Evolutionary conservation across 2,888 invertebrate species (phyloP), one percentile per base, ranked within the genome.

Genomic region (Drosophila eohydei): DNA sequence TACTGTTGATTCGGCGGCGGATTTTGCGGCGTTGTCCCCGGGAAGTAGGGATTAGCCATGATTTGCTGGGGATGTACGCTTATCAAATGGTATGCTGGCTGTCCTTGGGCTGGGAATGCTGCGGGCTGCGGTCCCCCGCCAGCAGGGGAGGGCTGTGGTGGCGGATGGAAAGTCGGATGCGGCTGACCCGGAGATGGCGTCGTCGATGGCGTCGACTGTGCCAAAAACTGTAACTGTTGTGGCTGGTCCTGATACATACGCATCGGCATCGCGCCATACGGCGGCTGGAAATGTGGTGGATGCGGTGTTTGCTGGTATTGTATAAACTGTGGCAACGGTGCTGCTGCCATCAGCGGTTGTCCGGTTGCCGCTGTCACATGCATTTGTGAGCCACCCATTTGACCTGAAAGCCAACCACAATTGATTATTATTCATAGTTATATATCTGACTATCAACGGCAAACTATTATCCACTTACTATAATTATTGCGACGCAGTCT

Each of bases 301-400:
- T 92, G 93, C 85, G 90, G 93, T 75, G 95, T 94, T 92, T 95
- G 95, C 88, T 94, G 94, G 93, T 95, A 94, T 78, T 95, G 95
- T 91, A 95, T 94, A 92, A 94, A 94, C 81, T 94, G 96, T 90
- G 95, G 96, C 91, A 97, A 94, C 12, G 97, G 96, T 26, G 96
- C 96, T 28, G 97, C 96, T 44, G 97, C 96, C 85, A 97, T 93
- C 67, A 98, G 94, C 5, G 97, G 97, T 92, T 97, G 97, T 0
- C 97, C 97, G 43, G 97, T 97, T 60, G 93, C 93, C 65, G 92
- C 78, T 36, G 92, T 89, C 73, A 97, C 96, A 91, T 97, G 97
- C 94, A 97, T 96, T 89, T 96, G 95, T 21, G 95, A 95, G 57
- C 95, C 94, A 57, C 93, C 91, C 92, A 94, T 93, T 30, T 93